Percentiles rank a stretch among this genome's conserved stretches.
Evolutionary conservation across 2,797 vertebrate genomes (phyloP).

Genomic region (Cottoperca gobio): DNA sequence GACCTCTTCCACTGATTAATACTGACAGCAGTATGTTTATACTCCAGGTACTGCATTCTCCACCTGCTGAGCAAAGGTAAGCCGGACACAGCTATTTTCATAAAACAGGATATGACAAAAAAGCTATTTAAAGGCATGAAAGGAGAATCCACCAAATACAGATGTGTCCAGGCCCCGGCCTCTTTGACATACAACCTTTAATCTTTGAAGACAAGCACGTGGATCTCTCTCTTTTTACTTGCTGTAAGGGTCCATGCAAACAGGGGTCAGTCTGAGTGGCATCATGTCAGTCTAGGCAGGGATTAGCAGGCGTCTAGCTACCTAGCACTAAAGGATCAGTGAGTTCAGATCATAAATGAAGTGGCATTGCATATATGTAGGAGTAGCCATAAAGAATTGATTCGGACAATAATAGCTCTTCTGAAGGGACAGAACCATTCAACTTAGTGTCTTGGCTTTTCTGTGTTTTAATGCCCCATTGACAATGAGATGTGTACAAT

Average conservation of each 20-base stretch:
- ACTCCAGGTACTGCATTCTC: background rate
- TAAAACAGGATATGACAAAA: background rate
- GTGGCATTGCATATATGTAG: background rate
- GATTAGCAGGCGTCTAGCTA: constrained; percentile 38
- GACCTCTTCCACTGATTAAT: background rate
- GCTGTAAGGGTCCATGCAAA: background rate
- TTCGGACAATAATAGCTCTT: background rate
- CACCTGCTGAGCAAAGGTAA: background rate
- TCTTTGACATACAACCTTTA: constrained; percentile 12
- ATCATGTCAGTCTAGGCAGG: constrained; percentile 18
- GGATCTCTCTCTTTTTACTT: background rate
- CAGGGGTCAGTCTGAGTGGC: constrained; percentile 24
- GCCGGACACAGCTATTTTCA: background rate
- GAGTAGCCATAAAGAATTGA: background rate
- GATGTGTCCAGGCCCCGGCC: background rate
- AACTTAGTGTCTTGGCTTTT: background rate
- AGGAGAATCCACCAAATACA: background rate
- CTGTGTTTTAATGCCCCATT: background rate
- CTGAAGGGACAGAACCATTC: background rate
- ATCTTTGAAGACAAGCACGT: constrained; percentile 18
- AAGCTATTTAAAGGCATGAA: background rate
- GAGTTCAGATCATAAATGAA: constrained; percentile 17
- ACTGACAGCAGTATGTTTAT: background rate
- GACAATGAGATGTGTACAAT: background rate
- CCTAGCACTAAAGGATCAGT: constrained; percentile 24